Base-by-base conservation (phyloP, 2,113 vertebrate genomes). In the Crotalus horridus region DNA sequence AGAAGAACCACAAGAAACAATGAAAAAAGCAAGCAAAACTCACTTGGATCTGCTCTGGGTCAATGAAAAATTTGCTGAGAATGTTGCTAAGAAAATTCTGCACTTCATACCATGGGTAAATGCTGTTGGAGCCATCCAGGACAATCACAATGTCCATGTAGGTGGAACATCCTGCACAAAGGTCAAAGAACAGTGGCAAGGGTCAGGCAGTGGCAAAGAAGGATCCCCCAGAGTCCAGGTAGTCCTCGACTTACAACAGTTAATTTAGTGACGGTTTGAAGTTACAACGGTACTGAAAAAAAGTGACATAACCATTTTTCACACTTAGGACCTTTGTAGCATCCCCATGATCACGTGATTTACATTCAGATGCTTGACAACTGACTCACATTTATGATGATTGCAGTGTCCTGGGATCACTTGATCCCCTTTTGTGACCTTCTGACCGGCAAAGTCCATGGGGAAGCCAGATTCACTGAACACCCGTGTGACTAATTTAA, bases 91-190 rank as follows among this genome's bases (percentile, higher is more conserved):
- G 98, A 95, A 99, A 99, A 26, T 98, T 98, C 97, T 99, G 99
- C 90, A 99, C 99, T 95, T 99, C 99, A 2, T 96, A 98, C 99
- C 99, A 99, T 33, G 99, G 99, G 95, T 99, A 99, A 97, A 99
- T 99, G 94, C 99, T 99, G 96, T 99, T 99, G 94, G 99, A 99
- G 15, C 99, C 99, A 0, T 99, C 99, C 96, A 99, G 97, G 24
- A 99, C 98, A 0, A 99, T 98, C 59, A 99, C 97, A 0, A 99
- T 99, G 96, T 99, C 99, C 99, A 99, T 99, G 97, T 98, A 99
- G 0, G 99, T 99, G 10, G 98, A 97, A 85, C 99, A 99, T 85
- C 98, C 99, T 99, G 96, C 29, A 90, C 94, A 43, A 95, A 23
- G 48, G 15, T 61, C 85, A 89, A n/a, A 59, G 89, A 23, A 89